A percentile compares a stretch with the other conserved stretches of the same genome.
Evolutionary conservation across 2,797 vertebrate genomes (phyloP).

Genomic region (Dendrocincla fuliginosa): DNA sequence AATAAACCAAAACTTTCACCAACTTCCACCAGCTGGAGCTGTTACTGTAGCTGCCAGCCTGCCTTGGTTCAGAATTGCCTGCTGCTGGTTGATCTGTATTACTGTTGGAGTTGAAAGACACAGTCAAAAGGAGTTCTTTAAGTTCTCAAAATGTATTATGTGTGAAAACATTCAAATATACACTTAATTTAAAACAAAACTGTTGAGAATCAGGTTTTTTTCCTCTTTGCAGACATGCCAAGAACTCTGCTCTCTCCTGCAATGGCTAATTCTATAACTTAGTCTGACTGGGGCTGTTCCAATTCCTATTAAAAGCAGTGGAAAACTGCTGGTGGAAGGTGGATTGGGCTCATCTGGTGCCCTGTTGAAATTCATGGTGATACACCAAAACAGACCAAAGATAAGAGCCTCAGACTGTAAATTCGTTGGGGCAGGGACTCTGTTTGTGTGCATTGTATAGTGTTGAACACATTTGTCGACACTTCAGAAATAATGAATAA

Average conservation of each 20-base stretch:
- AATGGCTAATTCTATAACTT: neutral
- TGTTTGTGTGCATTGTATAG: conserved; percentile 36
- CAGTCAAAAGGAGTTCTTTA: conserved; percentile 33
- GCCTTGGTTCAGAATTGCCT: conserved; percentile 6
- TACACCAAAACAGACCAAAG: conserved; percentile 24
- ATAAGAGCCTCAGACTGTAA: conserved; percentile 38
- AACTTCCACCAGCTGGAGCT: conserved; percentile 63
- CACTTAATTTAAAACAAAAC: conserved; percentile 39
- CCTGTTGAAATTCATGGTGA: conserved; percentile 28
- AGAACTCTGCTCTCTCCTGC: neutral
- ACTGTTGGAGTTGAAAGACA: conserved; percentile 22
- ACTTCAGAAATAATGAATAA: conserved; percentile 67
- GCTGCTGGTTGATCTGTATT: conserved; percentile 24
- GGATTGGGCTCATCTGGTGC: conserved; percentile 18
- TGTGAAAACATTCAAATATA: conserved; percentile 52
- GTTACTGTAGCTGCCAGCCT: conserved; percentile 56
- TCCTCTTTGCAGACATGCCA: neutral
- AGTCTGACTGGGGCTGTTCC: neutral
- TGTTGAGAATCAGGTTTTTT: neutral
- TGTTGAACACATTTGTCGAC: conserved; percentile 67
- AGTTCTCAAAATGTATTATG: conserved; percentile 33
- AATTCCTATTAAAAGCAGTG: neutral
- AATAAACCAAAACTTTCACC: conserved; percentile 58
- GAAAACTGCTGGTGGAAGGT: conserved; percentile 17
- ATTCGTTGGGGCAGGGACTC: conserved; percentile 19